Base-by-base conservation (phyloP, 2,797 vertebrate species). In the Alfaro cultratus region DNA sequence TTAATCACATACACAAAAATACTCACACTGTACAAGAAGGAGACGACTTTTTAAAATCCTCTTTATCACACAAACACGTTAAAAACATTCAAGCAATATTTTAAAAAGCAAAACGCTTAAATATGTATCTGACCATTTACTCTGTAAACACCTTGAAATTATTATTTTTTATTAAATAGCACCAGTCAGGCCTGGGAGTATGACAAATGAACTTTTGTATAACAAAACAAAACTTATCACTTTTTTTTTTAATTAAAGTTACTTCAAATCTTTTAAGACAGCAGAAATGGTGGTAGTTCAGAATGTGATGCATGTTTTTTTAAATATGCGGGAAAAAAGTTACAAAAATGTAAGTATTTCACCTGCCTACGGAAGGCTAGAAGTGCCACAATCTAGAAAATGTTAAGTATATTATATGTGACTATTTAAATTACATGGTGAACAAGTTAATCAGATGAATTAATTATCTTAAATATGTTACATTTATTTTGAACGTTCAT, bases 1-100 rank as follows among this genome's bases (percentile, higher is more conserved):
- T 39, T 46, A 73, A 46, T 36, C 64, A 68, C 34, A 26, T 41
- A 31, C 16, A 51, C 77, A 76, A 51, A 67, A 29, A 79, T 11
- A 47, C 31, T 64, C 31, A 49, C 47, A 49, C 74, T 26, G 23
- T 12, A n/a, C 67, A 4, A 43, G 23, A 7, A 70, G 13, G 67
- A 26, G 23, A 43, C 67, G n/a, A 55, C 45, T 77, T 86, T 73
- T 0, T 2, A 64, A 68, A 60, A 7, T 8, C 21, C 2, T 47
- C 16, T 1, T 47, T 9, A 12, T 7, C 8, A 31, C 6, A 34
- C 46, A 75, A 73, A 71, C 26, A 36, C 1, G 21, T 4, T 1
- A 68, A 16, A 57, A 15, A 31, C 3, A 68, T n/a, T n/a, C 4
- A 46, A 45, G 9, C 4, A 43, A 29, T 26, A 51, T 9, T 16